Evolutionary conservation across 2,113 vertebrate species (phyloP).

Genomic region (Oncorhynchus masou): DNA sequence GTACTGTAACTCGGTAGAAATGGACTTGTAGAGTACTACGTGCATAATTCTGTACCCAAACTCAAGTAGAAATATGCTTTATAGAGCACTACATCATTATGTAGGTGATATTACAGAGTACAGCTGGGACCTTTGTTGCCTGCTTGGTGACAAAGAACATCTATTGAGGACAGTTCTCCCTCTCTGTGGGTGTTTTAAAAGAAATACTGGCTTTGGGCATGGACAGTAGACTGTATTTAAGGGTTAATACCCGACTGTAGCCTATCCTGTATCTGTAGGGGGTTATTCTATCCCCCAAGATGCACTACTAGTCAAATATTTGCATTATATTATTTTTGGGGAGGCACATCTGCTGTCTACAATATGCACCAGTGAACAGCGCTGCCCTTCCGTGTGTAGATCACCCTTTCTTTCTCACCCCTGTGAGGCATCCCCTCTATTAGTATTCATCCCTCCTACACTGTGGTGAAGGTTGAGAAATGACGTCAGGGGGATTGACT

Average conservation of each 20-base stretch:
- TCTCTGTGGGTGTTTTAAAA: too few relatives aligned
- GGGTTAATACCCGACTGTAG: too few relatives aligned
- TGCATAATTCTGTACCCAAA: too few relatives aligned
- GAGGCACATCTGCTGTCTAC: constrained; percentile 4
- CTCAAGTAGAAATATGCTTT: too few relatives aligned
- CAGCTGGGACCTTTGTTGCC: too few relatives aligned
- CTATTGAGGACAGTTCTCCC: too few relatives aligned
- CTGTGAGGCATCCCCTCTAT: not conserved
- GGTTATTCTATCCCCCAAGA: constrained; percentile 1
- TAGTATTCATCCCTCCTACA: not conserved
- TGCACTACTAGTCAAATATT: constrained; percentile 20
- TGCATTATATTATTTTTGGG: constrained; percentile 23
- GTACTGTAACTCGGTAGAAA: too few relatives aligned
- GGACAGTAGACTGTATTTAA: not conserved
- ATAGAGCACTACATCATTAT: too few relatives aligned
- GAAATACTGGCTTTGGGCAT: too few relatives aligned
- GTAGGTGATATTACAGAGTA: too few relatives aligned
- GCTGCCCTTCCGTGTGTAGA: not conserved
- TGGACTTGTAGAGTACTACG: too few relatives aligned
- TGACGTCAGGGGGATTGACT: not conserved
- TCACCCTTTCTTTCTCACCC: too few relatives aligned
- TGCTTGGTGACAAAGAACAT: not conserved
- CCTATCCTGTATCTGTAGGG: not conserved
- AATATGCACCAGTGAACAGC: not conserved
- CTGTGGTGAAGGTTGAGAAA: not conserved